phyloP scores from a whole-genome alignment of 2,888 invertebrate genomes.

The Acanthosepion esculentum region DNA sequence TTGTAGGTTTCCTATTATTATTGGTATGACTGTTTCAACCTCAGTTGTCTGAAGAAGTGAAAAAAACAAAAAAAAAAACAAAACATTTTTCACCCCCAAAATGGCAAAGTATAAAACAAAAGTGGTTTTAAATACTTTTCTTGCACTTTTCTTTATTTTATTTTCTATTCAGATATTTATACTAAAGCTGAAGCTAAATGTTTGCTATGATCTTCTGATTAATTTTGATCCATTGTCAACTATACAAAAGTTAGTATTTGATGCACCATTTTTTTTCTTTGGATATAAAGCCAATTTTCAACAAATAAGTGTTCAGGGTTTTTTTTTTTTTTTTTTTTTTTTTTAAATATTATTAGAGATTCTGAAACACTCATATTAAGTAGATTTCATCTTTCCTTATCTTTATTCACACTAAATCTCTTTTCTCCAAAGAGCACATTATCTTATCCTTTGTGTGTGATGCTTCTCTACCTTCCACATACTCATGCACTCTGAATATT shows the following conservation, averaged over 20 bases:
- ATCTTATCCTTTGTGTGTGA: not conserved
- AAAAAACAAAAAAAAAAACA: no score
- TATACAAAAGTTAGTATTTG: not conserved
- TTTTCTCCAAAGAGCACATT: not conserved
- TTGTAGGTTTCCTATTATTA: not conserved
- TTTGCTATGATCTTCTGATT: not conserved
- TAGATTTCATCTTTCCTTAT: not conserved
- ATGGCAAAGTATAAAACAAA: not conserved
- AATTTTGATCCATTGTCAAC: not conserved
- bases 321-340: not conserved
- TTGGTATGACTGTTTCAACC: not conserved
- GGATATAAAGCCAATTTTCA: not conserved
- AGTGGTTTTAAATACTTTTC: no score
- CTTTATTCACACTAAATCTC: not conserved
- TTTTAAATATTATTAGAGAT: not conserved
- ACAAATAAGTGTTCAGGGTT: not conserved
- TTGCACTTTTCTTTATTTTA: not conserved
- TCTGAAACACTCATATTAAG: not conserved
- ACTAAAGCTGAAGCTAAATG: not conserved
- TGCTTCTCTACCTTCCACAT: not conserved
- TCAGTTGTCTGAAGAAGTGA: not conserved
- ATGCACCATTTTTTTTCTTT: not conserved
- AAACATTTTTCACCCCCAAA: not conserved
- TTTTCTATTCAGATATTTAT: not conserved
- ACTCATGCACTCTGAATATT: not conserved